Conservation (phyloP, 2,888 invertebrate genomes). For the Dichetophora obliterata region DNA sequence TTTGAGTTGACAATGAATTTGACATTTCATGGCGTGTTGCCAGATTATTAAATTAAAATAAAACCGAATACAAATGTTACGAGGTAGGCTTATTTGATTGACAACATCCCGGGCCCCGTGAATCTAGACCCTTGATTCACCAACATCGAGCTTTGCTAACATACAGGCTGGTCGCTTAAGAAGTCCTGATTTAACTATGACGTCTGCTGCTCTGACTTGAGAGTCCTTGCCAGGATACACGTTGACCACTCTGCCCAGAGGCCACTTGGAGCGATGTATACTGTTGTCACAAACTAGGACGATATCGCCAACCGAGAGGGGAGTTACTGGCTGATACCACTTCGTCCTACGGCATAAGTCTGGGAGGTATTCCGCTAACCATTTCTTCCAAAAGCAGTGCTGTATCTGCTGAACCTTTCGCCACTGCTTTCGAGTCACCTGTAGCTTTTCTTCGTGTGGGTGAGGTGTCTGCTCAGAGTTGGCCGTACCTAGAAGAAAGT, state of each 20-base stretch:
- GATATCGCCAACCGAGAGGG: constrained; percentile 19
- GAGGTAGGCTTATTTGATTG: too few species aligned
- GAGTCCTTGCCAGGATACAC: constrained; percentile 31
- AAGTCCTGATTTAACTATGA: constrained; percentile 13
- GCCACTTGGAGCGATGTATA: constrained; percentile 35
- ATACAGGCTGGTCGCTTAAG: constrained; percentile 27
- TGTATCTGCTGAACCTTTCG: constrained; percentile 28
- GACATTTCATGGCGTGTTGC: too few species aligned
- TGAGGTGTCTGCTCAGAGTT: constrained; percentile 34
- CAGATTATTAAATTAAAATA: too few species aligned
- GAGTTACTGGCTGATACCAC: constrained; percentile 34
- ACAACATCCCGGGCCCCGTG: too few species aligned
- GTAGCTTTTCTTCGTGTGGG: constrained; percentile 18
- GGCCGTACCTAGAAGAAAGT: constrained; percentile 27
- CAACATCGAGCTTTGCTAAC: too few species aligned
- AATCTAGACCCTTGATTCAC: too few species aligned
- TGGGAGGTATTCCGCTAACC: constrained; percentile 16
- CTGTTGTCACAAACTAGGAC: constrained; percentile 36
- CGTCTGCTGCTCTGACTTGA: constrained; percentile 34
- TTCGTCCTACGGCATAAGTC: constrained; percentile 33
- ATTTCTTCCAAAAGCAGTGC: constrained; percentile 19
- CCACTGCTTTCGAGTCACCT: constrained; percentile 31
- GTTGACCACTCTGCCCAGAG: constrained; percentile 24
- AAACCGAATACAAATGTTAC: too few species aligned
- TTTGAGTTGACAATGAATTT: too few species aligned